Evolutionary conservation across 2,113 vertebrate species (phyloP).

Genomic region (Abramis brama): DNA sequence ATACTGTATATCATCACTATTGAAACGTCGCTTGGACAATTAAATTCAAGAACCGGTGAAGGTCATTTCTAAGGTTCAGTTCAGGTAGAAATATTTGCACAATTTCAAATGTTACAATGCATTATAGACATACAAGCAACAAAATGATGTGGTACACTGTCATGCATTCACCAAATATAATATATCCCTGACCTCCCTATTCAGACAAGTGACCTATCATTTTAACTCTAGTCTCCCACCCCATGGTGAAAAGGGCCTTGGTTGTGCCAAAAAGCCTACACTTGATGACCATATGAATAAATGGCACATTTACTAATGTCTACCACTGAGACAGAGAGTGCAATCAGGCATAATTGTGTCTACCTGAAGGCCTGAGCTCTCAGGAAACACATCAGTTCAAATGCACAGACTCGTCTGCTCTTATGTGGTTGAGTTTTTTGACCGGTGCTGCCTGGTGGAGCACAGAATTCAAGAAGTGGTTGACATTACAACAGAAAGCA

Average conservation of each 20-base stretch:
- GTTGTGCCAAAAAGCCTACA: constrained; percentile 68
- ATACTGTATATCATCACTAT: background rate
- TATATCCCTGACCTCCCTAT: constrained; percentile 43
- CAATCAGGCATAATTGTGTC: constrained; percentile 81
- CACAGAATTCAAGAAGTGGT: constrained; percentile 71
- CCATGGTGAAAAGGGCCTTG: constrained; percentile 51
- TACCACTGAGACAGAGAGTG: constrained; percentile 74
- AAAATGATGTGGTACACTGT: background rate
- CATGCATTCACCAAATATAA: constrained; percentile 42
- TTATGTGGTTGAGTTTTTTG: constrained; percentile 78
- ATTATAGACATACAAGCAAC: constrained; percentile 19
- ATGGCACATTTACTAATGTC: constrained; percentile 75
- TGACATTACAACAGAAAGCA: constrained; percentile 35
- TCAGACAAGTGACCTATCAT: constrained; percentile 53
- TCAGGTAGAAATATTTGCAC: background rate
- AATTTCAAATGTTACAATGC: background rate
- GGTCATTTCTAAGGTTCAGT: background rate
- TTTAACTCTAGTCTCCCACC: constrained; percentile 50
- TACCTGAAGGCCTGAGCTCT: constrained; percentile 55
- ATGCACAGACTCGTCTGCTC: constrained; percentile 76
- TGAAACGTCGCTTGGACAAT: background rate
- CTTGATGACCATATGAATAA: constrained; percentile 79
- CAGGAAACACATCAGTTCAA: constrained; percentile 75
- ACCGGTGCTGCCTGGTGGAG: constrained; percentile 77
- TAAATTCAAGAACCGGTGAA: background rate